A percentile compares a stretch with the other conserved stretches of the same genome.
Evolutionary conservation across 2,888 invertebrate species (phyloP).

Genomic region (Bedellia somnulentella): DNA sequence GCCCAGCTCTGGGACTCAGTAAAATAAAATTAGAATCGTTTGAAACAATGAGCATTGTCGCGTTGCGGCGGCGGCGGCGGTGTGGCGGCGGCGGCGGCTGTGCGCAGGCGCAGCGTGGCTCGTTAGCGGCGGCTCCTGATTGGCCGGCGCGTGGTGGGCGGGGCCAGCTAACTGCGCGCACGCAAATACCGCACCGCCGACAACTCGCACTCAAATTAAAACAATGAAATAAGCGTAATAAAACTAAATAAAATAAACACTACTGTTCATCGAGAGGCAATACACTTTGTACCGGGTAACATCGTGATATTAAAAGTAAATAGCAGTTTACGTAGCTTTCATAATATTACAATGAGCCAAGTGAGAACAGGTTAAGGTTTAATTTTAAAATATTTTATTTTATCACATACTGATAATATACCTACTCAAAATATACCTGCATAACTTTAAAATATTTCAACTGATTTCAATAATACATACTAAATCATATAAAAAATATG

Average conservation of each 20-base stretch:
- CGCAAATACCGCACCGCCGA: conserved; percentile 60
- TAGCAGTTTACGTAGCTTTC: no score
- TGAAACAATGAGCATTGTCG: conserved; percentile 57
- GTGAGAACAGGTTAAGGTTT: no score
- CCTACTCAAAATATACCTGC: no score
- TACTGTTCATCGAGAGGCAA: no score
- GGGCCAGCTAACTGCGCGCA: conserved; percentile 52
- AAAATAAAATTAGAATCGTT: conserved; percentile 49
- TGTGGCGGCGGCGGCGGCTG: conserved; percentile 31
- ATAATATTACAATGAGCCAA: no score
- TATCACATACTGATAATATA: no score
- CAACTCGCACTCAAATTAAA: conserved; percentile 59
- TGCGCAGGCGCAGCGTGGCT: conserved; percentile 41
- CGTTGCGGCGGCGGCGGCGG: conserved; percentile 22
- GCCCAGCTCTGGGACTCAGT: conserved; percentile 27
- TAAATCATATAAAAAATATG: no score
- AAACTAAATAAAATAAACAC: conserved; percentile 54
- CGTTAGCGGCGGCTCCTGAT: conserved; percentile 21
- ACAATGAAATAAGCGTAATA: conserved; percentile 60
- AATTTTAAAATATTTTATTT: no score
- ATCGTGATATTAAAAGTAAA: no score
- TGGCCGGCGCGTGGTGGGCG: conserved; percentile 42
- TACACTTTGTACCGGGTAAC: no score
- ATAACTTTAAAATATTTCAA: no score
- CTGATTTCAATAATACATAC: no score